Conservation (phyloP, 1,140 invertebrate species). For the Temnothorax curvispinosus region DNA sequence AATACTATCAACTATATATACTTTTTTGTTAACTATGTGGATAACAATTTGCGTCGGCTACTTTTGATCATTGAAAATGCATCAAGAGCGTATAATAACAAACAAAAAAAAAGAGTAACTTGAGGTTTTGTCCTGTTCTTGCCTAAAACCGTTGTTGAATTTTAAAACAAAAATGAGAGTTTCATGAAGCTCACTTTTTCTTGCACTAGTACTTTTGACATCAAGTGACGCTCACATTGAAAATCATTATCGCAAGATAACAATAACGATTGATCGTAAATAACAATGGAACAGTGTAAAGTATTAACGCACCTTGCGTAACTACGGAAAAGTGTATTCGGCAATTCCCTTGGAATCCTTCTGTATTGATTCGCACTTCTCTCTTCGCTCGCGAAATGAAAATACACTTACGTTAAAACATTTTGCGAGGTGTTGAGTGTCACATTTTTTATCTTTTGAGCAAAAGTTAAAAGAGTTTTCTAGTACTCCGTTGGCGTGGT, state of each 20-base stretch:
- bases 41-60: background rate
- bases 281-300: slow-evolving; percentile 23
- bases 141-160: background rate
- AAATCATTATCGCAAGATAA: background rate
- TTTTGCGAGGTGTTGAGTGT: background rate
- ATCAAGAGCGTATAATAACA: background rate
- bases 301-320: slow-evolving; percentile 46
- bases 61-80: slow-evolving; percentile 13
- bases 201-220: background rate
- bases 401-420: background rate
- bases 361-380: slow-evolving; percentile 7
- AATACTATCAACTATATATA: background rate
- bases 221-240: background rate
- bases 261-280: slow-evolving; percentile 16
- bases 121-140: background rate
- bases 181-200: background rate
- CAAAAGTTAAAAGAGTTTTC: background rate
- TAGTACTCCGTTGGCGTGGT: background rate
- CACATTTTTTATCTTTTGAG: background rate
- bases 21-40: background rate
- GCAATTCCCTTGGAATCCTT: slow-evolving; percentile 8
- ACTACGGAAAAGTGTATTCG: slow-evolving; percentile 25
- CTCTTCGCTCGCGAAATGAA: background rate
- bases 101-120: background rate
- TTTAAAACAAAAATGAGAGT: background rate